These are phyloP conservation scores for Cabera pusaria DNA, from an alignment of 2,888 invertebrate genomes.

Conservation along the genomic window DNA sequence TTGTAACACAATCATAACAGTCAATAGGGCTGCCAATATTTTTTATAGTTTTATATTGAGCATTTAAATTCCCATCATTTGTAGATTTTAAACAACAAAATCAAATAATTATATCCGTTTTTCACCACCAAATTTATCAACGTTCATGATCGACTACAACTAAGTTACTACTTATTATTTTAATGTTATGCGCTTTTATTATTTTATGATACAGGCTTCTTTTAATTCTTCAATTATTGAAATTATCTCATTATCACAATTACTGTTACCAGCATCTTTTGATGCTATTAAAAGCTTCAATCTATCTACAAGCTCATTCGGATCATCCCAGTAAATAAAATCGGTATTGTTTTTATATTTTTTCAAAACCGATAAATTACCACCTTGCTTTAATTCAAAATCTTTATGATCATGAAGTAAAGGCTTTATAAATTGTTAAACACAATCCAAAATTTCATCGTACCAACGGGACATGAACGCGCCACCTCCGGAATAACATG, in stretches of 20 bases:
- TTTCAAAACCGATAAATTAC: background rate
- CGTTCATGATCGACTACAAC: slow-evolving; percentile 1
- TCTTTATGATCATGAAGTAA: background rate
- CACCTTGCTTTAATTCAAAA: background rate
- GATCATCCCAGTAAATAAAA: slow-evolving; percentile 34
- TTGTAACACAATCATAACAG: background rate
- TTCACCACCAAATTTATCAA: slow-evolving; percentile 1
- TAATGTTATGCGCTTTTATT: background rate
- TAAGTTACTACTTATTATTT: background rate
- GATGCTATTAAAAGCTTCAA: slow-evolving; percentile 30
- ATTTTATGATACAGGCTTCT: slow-evolving; percentile 2
- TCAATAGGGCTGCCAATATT: background rate
- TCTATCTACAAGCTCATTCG: slow-evolving; percentile 31
- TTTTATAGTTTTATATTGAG: background rate
- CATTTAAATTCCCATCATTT: background rate
- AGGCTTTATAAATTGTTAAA: slow-evolving; percentile 1
- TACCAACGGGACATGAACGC: too few species aligned
- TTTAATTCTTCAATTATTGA: slow-evolving; percentile 6
- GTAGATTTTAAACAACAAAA: background rate
- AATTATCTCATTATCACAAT: slow-evolving; percentile 20
- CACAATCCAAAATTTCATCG: too few species aligned
- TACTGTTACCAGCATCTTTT: slow-evolving; percentile 30
- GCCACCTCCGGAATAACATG: too few species aligned
- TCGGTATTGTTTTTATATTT: slow-evolving; percentile 16
- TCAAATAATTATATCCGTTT: background rate